Evolutionary conservation across 2,888 invertebrate genomes (phyloP).

Genomic region (Mesorhabditis spiculigera): DNA sequence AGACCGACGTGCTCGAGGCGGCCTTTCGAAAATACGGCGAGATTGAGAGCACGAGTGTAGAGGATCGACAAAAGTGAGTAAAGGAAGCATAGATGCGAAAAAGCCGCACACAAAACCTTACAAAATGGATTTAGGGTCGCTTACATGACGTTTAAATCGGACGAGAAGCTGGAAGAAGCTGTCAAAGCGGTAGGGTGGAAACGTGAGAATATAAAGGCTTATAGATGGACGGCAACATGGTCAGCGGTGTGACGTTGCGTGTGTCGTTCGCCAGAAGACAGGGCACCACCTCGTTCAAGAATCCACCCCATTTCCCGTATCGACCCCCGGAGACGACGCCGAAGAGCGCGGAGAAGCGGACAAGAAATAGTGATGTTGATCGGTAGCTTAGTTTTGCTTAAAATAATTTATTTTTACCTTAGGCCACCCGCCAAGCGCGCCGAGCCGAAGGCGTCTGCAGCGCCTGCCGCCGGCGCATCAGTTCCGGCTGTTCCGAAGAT

Average conservation of each 20-base stretch:
- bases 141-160: constrained; percentile 15
- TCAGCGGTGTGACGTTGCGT: constrained; percentile 20
- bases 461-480: not conserved
- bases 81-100: not conserved
- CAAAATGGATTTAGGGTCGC: constrained; percentile 10
- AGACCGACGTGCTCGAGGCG: constrained; percentile 12
- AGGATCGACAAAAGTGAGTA: constrained; percentile 16
- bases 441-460: not conserved
- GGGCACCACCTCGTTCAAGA: constrained; percentile 4
- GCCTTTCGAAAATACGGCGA: constrained; percentile 17
- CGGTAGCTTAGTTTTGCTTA: too few species aligned
- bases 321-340: not conserved
- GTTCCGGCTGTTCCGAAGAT: not conserved
- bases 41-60: constrained; percentile 17
- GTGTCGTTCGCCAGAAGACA: constrained; percentile 26
- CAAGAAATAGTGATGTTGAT: too few species aligned
- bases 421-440: not conserved
- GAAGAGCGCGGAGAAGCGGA: not conserved
- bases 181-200: constrained; percentile 12
- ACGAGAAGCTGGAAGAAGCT: constrained; percentile 15
- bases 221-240: constrained; percentile 27
- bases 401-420: too few species aligned
- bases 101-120: too few species aligned
- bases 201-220: not conserved
- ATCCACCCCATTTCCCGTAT: not conserved